A percentile compares a stretch with the other conserved stretches of the same genome.
phyloP scores from a whole-genome alignment of 2,888 invertebrate species.

The Lingula anatina region DNA sequence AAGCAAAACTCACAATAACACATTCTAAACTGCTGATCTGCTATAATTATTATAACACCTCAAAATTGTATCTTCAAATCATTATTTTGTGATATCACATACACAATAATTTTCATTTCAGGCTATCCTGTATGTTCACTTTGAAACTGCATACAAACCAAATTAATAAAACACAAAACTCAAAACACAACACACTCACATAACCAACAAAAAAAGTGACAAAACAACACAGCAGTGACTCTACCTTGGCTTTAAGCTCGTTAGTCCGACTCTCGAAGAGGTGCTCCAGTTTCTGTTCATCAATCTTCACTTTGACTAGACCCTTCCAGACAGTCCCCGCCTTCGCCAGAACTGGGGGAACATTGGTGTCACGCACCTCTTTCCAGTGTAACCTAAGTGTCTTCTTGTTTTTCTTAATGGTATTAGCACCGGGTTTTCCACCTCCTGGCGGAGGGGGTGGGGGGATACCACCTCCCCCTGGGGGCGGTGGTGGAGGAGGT shows the following conservation, averaged over 20 bases:
- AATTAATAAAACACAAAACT: too few relatives aligned
- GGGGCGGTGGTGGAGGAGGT: conserved; percentile 28
- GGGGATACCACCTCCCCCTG: conserved; percentile 23
- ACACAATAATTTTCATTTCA: too few relatives aligned
- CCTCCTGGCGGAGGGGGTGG: conserved; percentile 25
- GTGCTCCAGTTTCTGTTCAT: conserved; percentile 89
- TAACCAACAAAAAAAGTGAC: too few relatives aligned
- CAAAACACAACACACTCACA: too few relatives aligned
- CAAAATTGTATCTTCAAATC: too few relatives aligned
- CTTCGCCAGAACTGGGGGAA: conserved; percentile 25
- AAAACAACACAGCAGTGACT: too few relatives aligned
- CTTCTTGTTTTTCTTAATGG: conserved; percentile 65
- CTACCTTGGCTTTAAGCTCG: conserved; percentile 91
- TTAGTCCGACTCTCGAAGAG: conserved; percentile 95
- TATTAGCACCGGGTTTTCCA: conserved; percentile 25
- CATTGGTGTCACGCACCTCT: conserved; percentile 59
- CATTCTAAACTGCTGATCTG: too few relatives aligned
- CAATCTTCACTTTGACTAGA: conserved; percentile 59
- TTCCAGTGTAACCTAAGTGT: conserved; percentile 98
- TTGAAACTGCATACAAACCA: too few relatives aligned
- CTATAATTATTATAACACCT: too few relatives aligned
- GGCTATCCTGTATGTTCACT: too few relatives aligned
- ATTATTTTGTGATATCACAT: too few relatives aligned
- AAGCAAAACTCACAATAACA: too few relatives aligned
- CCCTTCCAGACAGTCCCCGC: conserved; percentile 46